Evolutionary conservation across 2,113 vertebrate species (phyloP).

Genomic region (Alosa alosa): DNA sequence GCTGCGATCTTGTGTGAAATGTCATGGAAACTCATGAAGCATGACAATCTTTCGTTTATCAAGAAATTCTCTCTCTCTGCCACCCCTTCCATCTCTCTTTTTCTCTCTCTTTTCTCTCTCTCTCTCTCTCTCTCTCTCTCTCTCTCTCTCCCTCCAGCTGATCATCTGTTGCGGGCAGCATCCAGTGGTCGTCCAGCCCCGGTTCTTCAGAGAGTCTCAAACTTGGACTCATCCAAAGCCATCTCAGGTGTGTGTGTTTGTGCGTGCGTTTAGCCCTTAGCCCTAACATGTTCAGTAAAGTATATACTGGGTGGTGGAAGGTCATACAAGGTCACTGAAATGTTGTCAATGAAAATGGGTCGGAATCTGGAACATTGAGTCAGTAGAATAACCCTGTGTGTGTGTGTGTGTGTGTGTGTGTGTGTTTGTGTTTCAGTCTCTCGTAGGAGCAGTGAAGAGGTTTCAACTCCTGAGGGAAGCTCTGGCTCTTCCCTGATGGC

Average conservation of each 20-base stretch:
- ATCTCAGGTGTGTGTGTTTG: constrained; percentile 77
- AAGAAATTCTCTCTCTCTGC: no score
- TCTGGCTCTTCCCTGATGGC: constrained; percentile 82
- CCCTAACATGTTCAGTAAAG: no score
- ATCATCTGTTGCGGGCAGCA: constrained; percentile 81
- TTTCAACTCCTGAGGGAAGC: constrained; percentile 78
- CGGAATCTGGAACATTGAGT: background rate
- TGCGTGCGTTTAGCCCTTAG: background rate
- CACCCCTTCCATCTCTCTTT: no score
- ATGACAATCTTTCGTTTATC: no score
- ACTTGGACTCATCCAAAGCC: constrained; percentile 85
- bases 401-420: no score
- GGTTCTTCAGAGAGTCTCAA: constrained; percentile 81
- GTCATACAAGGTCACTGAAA: background rate
- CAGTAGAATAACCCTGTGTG: background rate
- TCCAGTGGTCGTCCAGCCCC: constrained; percentile 78
- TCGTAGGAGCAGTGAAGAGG: constrained; percentile 89
- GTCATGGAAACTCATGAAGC: no score
- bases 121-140: background rate
- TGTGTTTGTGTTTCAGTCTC: constrained; percentile 70
- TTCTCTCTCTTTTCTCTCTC: no score
- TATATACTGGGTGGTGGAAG: no score
- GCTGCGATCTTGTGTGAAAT: no score
- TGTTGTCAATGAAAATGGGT: background rate
- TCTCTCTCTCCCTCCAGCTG: constrained; percentile 59